phyloP scores from a whole-genome alignment of 2,113 vertebrate genomes.

The Propithecus coquereli region DNA sequence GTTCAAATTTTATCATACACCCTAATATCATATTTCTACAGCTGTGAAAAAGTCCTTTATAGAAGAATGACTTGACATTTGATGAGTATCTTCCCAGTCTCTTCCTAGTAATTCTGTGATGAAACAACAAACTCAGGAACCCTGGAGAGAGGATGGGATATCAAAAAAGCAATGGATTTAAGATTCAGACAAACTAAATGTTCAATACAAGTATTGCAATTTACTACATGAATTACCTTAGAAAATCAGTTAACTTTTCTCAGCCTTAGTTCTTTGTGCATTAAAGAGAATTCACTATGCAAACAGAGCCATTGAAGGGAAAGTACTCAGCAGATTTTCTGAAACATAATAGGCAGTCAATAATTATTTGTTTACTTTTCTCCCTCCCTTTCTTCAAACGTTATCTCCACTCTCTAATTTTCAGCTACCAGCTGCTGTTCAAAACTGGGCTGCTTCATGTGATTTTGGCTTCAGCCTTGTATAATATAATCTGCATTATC shows the following conservation, averaged over 20 bases:
- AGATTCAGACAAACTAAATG: constrained; percentile 25
- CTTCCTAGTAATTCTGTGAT: constrained; percentile 46
- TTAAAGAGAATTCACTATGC: not conserved
- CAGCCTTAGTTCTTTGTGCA: not conserved
- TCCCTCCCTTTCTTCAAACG: not conserved
- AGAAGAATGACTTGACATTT: constrained; percentile 51
- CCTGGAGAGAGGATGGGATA: not conserved
- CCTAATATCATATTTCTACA: constrained; percentile 38
- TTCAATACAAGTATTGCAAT: not conserved
- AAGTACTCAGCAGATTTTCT: not conserved
- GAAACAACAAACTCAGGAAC: constrained; percentile 38
- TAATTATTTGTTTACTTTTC: not conserved
- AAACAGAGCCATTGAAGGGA: not conserved
- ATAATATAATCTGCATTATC: not conserved
- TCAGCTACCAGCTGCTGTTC: not conserved
- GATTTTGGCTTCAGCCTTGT: not conserved
- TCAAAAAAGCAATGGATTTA: constrained; percentile 38
- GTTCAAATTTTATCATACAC: constrained; percentile 9
- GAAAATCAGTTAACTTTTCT: constrained; percentile 39
- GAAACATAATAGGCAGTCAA: not conserved
- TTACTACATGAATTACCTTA: constrained; percentile 4
- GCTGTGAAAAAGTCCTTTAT: constrained; percentile 30
- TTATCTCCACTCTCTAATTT: not conserved
- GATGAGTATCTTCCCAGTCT: not conserved
- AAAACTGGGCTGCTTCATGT: not conserved